Conservation (phyloP, 1,140 invertebrate species). For the Lucilia sericata region DNA sequence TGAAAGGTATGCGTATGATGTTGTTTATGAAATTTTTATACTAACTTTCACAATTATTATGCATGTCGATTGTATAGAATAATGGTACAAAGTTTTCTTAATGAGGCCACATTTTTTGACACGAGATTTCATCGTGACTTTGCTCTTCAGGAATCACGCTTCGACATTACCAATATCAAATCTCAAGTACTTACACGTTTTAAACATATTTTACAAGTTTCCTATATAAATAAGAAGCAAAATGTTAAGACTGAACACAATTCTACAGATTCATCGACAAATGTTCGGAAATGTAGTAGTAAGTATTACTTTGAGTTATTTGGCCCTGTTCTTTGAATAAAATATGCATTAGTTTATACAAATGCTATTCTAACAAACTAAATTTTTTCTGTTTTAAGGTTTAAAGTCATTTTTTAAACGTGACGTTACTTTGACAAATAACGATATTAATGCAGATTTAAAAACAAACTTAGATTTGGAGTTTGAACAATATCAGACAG, state of each 20-base stretch:
- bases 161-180: conserved; percentile 3
- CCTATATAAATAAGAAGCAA: neutral
- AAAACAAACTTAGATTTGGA: conserved; percentile 38
- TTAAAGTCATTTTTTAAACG: conserved; percentile 45
- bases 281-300: neutral
- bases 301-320: neutral
- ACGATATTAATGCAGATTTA: neutral
- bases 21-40: neutral
- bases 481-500: conserved; percentile 35
- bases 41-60: neutral
- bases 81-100: conserved; percentile 26
- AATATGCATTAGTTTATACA: too few species aligned
- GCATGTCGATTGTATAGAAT: neutral
- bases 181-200: neutral
- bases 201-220: neutral
- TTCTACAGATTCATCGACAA: neutral
- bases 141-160: neutral
- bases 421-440: neutral
- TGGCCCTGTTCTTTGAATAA: too few species aligned
- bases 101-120: conserved; percentile 45
- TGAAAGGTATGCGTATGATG: neutral
- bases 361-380: neutral
- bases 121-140: conserved; percentile 43
- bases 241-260: neutral
- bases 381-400: conserved; percentile 9